Evolutionary conservation across 92 coral and sea anemone genomes (phyloP).

Genomic region (Pocillopora grandis): DNA sequence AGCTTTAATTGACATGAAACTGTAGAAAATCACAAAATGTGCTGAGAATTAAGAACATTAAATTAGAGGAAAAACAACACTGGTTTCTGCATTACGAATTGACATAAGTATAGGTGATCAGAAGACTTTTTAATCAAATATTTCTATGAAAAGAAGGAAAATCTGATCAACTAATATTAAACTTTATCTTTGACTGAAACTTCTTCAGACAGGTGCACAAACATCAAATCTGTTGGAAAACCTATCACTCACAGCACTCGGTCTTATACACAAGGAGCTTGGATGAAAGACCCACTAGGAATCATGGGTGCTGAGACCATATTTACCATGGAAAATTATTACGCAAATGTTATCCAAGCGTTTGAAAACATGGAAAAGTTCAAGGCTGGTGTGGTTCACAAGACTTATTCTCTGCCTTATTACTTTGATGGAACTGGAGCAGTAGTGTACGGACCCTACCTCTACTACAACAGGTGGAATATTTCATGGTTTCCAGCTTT

Average conservation of each 20-base stretch:
- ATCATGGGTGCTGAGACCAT: conserved; percentile 43
- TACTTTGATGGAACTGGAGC: conserved; percentile 49
- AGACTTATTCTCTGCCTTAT: conserved; percentile 33
- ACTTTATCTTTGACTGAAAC: not conserved
- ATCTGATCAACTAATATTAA: not conserved
- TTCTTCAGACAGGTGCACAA: conserved; percentile 29
- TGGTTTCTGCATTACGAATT: no score
- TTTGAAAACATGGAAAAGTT: conserved; percentile 43
- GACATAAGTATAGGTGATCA: no score
- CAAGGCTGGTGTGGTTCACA: conserved; percentile 36
- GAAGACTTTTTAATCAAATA: no score
- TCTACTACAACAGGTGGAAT: conserved; percentile 47
- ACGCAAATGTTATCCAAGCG: not conserved
- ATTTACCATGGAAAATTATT: conserved; percentile 12
- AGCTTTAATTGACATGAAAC: no score
- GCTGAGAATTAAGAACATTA: no score
- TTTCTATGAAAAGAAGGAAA: not conserved
- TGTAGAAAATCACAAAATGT: no score
- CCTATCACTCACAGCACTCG: conserved; percentile 41
- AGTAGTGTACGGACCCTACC: conserved; percentile 61
- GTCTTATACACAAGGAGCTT: not conserved
- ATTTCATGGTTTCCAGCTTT: not conserved
- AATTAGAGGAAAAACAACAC: no score
- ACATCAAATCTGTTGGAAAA: conserved; percentile 32
- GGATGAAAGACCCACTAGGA: conserved; percentile 64